Percentiles rank a stretch among this genome's conserved stretches.
phyloP scores from a whole-genome alignment of 2,888 invertebrate genomes.

The Apomyelois bistriatella region DNA sequence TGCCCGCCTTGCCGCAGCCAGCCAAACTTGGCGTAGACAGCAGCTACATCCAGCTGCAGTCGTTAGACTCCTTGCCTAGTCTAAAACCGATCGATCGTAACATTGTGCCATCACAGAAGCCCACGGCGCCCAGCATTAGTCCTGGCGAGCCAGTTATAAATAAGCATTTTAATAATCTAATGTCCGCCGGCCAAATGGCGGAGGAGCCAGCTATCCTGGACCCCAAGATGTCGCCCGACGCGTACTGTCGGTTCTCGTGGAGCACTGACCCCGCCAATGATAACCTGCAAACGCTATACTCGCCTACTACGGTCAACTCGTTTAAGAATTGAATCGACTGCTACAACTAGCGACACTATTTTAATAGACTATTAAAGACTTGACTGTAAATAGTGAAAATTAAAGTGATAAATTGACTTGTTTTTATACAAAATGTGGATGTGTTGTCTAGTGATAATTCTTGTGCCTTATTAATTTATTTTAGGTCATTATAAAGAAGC shows the following conservation, averaged over 20 bases:
- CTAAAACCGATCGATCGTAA: slow-evolving; percentile 55
- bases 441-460: slow-evolving; percentile 75
- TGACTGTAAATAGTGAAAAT: slow-evolving; percentile 60
- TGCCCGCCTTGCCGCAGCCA: slow-evolving; percentile 65
- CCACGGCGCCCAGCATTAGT: slow-evolving; percentile 50
- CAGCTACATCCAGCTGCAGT: slow-evolving; percentile 70
- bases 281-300: slow-evolving; percentile 65
- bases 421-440: slow-evolving; percentile 58
- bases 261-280: slow-evolving; percentile 71
- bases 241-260: slow-evolving; percentile 76
- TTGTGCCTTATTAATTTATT: slow-evolving; percentile 80
- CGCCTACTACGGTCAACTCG: slow-evolving; percentile 47
- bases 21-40: slow-evolving; percentile 55
- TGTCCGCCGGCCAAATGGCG: slow-evolving; percentile 50
- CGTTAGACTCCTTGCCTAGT: slow-evolving; percentile 64
- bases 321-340: slow-evolving; percentile 56
- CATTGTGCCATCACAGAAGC: slow-evolving; percentile 48
- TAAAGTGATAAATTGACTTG: slow-evolving; percentile 58
- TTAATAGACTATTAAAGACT: slow-evolving; percentile 51
- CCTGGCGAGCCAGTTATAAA: slow-evolving; percentile 65
- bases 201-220: slow-evolving; percentile 68
- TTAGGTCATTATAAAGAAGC: slow-evolving; percentile 68
- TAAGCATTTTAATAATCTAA: slow-evolving; percentile 67
- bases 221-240: slow-evolving; percentile 73
- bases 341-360: slow-evolving; percentile 42